Evolutionary conservation across 2,888 invertebrate species (phyloP).

Genomic region (Coronaproctus castanopsis): DNA sequence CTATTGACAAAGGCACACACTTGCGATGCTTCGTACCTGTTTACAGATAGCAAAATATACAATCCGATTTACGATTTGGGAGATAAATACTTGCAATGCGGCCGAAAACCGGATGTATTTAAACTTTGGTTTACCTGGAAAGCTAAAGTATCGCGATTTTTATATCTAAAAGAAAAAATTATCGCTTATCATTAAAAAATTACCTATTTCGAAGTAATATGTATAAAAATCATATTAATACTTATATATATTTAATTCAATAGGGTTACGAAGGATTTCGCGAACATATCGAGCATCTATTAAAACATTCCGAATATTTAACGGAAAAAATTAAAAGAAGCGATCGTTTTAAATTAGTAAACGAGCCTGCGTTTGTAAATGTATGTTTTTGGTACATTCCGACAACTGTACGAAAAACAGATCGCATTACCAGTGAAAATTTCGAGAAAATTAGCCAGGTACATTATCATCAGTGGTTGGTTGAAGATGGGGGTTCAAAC

Average conservation of each 20-base stretch:
- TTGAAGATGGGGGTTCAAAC: too few relatives aligned
- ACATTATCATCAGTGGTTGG: not conserved
- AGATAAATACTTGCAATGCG: slow-evolving; percentile 89
- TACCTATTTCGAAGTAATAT: not conserved
- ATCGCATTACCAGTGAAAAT: slow-evolving; percentile 34
- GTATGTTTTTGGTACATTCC: slow-evolving; percentile 94
- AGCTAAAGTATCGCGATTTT: slow-evolving; percentile 42
- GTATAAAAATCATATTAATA: not conserved
- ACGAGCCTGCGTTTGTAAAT: slow-evolving; percentile 77
- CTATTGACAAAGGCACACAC: slow-evolving; percentile 54
- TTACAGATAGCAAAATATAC: slow-evolving; percentile 80
- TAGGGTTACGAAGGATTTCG: slow-evolving; percentile 51
- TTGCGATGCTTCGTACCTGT: slow-evolving; percentile 59
- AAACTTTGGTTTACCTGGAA: slow-evolving; percentile 99
- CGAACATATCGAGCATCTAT: slow-evolving; percentile 53
- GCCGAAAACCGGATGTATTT: slow-evolving; percentile 79
- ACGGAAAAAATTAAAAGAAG: slow-evolving; percentile 40
- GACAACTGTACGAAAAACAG: slow-evolving; percentile 39
- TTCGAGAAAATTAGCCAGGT: slow-evolving; percentile 45
- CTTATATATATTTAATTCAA: not conserved
- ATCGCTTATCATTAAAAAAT: not conserved
- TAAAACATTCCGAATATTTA: slow-evolving; percentile 53
- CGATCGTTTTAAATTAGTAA: slow-evolving; percentile 48
- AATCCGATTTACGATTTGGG: slow-evolving; percentile 64
- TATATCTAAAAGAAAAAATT: not conserved